Evolutionary conservation across 2,888 invertebrate species (phyloP).

Genomic region (Perithous albicinctus): DNA sequence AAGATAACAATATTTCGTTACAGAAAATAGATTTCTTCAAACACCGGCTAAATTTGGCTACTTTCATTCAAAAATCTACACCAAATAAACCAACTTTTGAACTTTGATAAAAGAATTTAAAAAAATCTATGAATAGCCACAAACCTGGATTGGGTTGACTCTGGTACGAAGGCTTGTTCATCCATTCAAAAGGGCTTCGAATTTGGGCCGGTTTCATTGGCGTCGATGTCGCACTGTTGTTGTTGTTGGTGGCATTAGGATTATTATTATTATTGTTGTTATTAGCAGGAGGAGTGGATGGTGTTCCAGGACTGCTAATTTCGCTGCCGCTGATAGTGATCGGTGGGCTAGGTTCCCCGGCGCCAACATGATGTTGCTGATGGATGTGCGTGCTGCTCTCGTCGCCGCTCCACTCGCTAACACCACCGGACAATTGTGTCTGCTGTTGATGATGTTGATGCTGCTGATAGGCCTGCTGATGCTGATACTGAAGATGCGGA

Average conservation of each 20-base stretch:
- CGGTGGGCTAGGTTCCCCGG: slow-evolving; percentile 86
- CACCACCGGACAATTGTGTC: slow-evolving; percentile 60
- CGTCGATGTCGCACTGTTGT: slow-evolving; percentile 81
- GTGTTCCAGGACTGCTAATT: slow-evolving; percentile 87
- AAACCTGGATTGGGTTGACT: slow-evolving; percentile 94
- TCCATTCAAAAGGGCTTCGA: slow-evolving; percentile 95
- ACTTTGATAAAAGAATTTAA: not conserved
- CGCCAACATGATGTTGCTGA: slow-evolving; percentile 66
- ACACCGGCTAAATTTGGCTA: too few relatives aligned
- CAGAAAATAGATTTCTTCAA: too few relatives aligned
- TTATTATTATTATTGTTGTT: slow-evolving; percentile 83
- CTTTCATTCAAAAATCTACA: too few relatives aligned
- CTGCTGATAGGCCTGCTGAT: slow-evolving; percentile 79
- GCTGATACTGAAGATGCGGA: slow-evolving; percentile 81
- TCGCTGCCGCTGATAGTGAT: slow-evolving; percentile 87
- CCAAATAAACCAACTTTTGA: too few relatives aligned
- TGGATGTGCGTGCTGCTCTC: slow-evolving; percentile 71
- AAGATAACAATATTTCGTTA: too few relatives aligned
- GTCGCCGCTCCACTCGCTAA: slow-evolving; percentile 77
- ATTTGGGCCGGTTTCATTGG: slow-evolving; percentile 89
- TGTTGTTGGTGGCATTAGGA: slow-evolving; percentile 79
- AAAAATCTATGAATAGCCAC: slow-evolving; percentile 68
- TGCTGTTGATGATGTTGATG: slow-evolving; percentile 68
- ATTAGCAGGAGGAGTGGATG: slow-evolving; percentile 79
- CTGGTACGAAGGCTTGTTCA: slow-evolving; percentile 95